Evolutionary conservation across 2,113 vertebrate genomes (phyloP).

Genomic region (Sylvia atricapilla): DNA sequence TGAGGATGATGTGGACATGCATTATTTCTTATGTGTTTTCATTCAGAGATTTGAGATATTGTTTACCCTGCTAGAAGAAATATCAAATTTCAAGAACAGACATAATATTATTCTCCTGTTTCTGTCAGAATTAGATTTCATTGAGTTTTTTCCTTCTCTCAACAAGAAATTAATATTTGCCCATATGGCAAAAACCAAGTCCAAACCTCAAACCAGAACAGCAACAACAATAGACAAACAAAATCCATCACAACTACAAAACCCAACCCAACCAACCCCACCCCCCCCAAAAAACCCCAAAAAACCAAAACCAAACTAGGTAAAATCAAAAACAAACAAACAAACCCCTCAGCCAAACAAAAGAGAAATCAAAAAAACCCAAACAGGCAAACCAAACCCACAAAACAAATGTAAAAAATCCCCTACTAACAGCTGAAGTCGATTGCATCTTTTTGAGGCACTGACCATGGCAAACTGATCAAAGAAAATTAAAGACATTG

Average conservation of each 20-base stretch:
- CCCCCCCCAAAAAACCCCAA: no score
- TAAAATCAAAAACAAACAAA: not conserved
- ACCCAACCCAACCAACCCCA: not conserved
- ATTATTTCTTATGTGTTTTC: not conserved
- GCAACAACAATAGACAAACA: not conserved
- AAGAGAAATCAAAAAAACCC: not conserved
- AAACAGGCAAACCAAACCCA: not conserved
- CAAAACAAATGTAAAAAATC: not conserved
- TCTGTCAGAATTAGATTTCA: not conserved
- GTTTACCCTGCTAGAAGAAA: not conserved
- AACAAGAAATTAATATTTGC: not conserved
- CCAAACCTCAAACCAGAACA: not conserved
- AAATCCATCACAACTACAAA: not conserved
- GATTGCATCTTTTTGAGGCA: constrained; percentile 20
- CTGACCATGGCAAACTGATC: not conserved
- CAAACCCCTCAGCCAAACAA: not conserved
- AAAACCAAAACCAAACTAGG: not conserved
- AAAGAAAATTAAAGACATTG: constrained; percentile 29
- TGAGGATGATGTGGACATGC: not conserved
- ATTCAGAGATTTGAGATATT: not conserved
- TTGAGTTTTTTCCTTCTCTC: not conserved
- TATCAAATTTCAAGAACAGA: not conserved
- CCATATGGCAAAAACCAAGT: not conserved
- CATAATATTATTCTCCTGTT: not conserved
- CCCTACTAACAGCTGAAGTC: not conserved